These are phyloP conservation scores for Oeneis ivallda DNA, from an alignment of 2,888 invertebrate species.

Conservation along the genomic window DNA sequence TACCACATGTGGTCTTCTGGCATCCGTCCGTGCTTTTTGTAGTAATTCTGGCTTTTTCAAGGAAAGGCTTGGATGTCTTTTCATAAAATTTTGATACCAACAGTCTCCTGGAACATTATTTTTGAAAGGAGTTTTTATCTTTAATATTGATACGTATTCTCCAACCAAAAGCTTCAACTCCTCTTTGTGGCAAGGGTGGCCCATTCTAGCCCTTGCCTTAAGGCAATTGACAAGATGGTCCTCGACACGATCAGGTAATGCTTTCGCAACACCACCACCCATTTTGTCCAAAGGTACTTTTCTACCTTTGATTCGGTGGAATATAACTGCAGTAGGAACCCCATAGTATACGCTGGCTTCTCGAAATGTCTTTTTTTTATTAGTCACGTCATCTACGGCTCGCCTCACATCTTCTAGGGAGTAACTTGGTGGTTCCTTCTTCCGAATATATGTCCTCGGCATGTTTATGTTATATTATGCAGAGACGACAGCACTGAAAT, in stretches of 20 bases:
- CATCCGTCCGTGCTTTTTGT: not conserved
- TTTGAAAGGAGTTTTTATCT: slow-evolving; percentile 3
- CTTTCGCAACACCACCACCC: slow-evolving; percentile 2
- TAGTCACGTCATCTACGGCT: slow-evolving; percentile 3
- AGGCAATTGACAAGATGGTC: slow-evolving; percentile 3
- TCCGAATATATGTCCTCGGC: not conserved
- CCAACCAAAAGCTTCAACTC: not conserved
- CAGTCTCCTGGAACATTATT: slow-evolving; percentile 2
- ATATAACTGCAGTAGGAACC: slow-evolving; percentile 2
- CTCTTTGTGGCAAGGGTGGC: slow-evolving; percentile 2
- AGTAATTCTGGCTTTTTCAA: slow-evolving; percentile 1
- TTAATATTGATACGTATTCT: slow-evolving; percentile 2
- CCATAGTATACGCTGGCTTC: slow-evolving; percentile 2
- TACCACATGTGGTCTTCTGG: not conserved
- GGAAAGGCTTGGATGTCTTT: slow-evolving; percentile 2
- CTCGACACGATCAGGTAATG: slow-evolving; percentile 3
- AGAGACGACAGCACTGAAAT: not conserved
- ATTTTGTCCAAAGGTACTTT: slow-evolving; percentile 2
- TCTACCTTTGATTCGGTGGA: not conserved
- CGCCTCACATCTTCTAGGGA: not conserved
- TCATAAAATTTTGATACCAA: slow-evolving; percentile 3
- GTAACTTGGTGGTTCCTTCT: slow-evolving; percentile 1
- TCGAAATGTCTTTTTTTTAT: slow-evolving; percentile 2
- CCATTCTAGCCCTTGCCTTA: slow-evolving; percentile 3
- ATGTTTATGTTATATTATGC: slow-evolving; percentile 3